Percentiles rank a stretch among this genome's conserved stretches.
Evolutionary conservation across 2,888 invertebrate genomes (phyloP).

Genomic region (Macrosiphum euphorbiae): DNA sequence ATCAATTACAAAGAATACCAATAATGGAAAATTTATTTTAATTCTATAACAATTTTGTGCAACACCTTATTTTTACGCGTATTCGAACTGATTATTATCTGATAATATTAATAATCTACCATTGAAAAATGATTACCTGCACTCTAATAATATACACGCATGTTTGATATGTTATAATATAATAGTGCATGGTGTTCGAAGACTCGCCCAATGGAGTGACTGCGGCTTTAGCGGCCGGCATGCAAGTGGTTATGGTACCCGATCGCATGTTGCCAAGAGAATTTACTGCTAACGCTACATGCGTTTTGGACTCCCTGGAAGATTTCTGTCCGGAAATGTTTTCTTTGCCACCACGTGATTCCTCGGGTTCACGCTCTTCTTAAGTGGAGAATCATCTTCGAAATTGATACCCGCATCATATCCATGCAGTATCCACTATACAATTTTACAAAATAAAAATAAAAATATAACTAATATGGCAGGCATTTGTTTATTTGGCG

Average conservation of each 20-base stretch:
- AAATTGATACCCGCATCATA: neutral
- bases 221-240: conserved; percentile 83
- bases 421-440: neutral
- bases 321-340: conserved; percentile 87
- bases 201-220: conserved; percentile 92
- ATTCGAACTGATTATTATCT: neutral
- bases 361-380: neutral
- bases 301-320: conserved; percentile 81
- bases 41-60: neutral
- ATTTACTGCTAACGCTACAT: conserved; percentile 75
- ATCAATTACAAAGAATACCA: neutral
- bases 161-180: conserved; percentile 66
- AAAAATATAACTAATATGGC: neutral
- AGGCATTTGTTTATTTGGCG: neutral
- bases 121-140: neutral
- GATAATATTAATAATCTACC: neutral
- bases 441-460: neutral
- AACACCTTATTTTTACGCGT: neutral
- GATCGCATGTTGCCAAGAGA: conserved; percentile 73
- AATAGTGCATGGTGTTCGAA: conserved; percentile 89
- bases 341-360: conserved; percentile 78
- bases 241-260: conserved; percentile 90
- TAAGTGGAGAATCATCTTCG: neutral
- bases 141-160: neutral
- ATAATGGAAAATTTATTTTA: neutral